Conservation (phyloP, 1,140 invertebrate genomes). For the Phymorhynchus buccinoides region DNA sequence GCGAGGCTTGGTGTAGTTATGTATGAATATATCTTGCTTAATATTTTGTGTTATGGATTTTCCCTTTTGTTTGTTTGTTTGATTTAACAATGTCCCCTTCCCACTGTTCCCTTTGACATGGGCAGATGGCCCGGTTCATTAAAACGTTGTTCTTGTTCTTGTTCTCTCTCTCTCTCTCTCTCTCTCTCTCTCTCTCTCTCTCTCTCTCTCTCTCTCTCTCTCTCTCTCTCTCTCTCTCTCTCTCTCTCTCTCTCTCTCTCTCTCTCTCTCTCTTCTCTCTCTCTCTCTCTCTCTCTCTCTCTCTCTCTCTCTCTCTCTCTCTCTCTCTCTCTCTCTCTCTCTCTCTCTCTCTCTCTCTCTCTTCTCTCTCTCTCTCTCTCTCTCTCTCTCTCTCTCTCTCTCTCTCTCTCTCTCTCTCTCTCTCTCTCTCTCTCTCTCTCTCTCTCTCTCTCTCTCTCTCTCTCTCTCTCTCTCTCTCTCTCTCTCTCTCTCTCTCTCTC, state of each 20-base stretch:
- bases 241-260: slow-evolving; percentile 22
- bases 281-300: too few species aligned
- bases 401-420: slow-evolving; percentile 27
- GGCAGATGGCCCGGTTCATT: too few species aligned
- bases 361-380: slow-evolving; percentile 24
- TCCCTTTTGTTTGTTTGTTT: too few species aligned
- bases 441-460: background rate
- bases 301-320: background rate
- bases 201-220: too few species aligned
- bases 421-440: background rate
- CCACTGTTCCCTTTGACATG: too few species aligned
- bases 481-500: background rate
- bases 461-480: background rate
- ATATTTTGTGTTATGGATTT: too few species aligned
- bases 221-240: background rate
- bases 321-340: background rate
- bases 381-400: background rate
- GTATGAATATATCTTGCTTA: too few species aligned
- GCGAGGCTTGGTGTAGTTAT: too few species aligned
- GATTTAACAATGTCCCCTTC: too few species aligned
- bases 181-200: background rate
- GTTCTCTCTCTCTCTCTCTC: background rate
- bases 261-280: background rate
- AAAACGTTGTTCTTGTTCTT: background rate
- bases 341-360: background rate